Base-by-base conservation (phyloP, 2,113 vertebrate species). In the Malurus alboscapulatus region DNA sequence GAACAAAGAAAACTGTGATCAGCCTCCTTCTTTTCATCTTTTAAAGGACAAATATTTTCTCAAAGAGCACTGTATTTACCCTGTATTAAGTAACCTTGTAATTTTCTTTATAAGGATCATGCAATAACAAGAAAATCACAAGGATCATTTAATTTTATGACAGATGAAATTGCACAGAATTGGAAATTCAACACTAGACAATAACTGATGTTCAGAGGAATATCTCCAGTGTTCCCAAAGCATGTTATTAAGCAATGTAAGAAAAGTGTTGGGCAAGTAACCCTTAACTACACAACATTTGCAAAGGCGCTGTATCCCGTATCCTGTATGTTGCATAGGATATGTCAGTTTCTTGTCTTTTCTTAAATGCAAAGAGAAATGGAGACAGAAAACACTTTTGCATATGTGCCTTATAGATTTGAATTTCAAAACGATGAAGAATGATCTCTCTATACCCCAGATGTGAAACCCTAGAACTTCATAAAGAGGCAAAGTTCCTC, bases 61-160 rank as follows among this genome's bases (percentile, higher is more conserved):
- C 38, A 30, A 50, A 90, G 71, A 85, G 21, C 38, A 69, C 30
- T 71, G 11, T 57, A 84, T 92, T 75, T 82, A 78, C 63, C 69
- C 44, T 65, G 7, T 47, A 66, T 83, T 68, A 93, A 67, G 67
- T 68, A 93, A 36, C 40, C 44, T 68, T 73, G 44, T 27, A 69
- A 59, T 91, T 81, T 89, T 91, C 59, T 90, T 85, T 90, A 62
- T 58, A 94, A 86, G 66, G 62, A 50, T 53, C 72, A 87, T 12
- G 53, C 17, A 88, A 54, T 77, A 95, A 93, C 84, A 90, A 83
- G 83, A 88, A 96, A 95, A 94, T 96, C 84, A 85, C 55, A 90
- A 51, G 59, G 38, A 73, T 77, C 13, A 21, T 83, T 91, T 69
- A 63, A 69, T 90, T 90, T 94, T 85, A 47, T 92, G 93, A 71